phyloP scores from a whole-genome alignment of 2,888 invertebrate genomes.

The Antheraea assamensis region DNA sequence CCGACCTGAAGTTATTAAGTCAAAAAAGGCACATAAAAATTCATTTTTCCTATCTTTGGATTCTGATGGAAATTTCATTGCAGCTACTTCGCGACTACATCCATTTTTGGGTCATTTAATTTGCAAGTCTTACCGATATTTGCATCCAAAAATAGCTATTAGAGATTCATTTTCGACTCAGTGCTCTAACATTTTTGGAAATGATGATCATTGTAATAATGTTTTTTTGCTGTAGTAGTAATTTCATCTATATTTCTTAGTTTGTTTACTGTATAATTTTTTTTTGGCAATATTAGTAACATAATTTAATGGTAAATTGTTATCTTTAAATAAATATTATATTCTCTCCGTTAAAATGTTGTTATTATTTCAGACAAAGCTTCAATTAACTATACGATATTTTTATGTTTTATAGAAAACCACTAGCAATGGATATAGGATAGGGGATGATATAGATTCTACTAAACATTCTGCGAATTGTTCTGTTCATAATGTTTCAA shows the following conservation, averaged over 20 bases:
- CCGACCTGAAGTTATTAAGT: constrained; percentile 23
- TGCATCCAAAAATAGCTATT: constrained; percentile 57
- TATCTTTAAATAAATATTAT: background rate
- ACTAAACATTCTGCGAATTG: too few species aligned
- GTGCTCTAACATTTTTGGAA: constrained; percentile 52
- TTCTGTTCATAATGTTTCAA: too few species aligned
- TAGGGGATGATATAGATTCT: too few species aligned
- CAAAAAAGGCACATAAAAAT: constrained; percentile 26
- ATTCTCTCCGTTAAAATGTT: background rate
- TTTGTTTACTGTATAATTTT: background rate
- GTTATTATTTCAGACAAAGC: too few species aligned
- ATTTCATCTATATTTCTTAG: constrained; percentile 19
- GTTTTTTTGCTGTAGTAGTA: constrained; percentile 56
- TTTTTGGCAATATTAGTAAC: constrained; percentile 1
- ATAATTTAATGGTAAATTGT: background rate
- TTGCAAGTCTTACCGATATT: constrained; percentile 48
- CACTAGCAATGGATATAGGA: too few species aligned
- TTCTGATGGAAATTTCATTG: constrained; percentile 62
- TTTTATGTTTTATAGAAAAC: too few species aligned
- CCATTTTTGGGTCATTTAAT: constrained; percentile 61
- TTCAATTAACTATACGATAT: too few species aligned
- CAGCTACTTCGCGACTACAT: constrained; percentile 57
- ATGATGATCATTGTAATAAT: constrained; percentile 61
- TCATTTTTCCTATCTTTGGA: constrained; percentile 52
- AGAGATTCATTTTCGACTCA: constrained; percentile 54